Evolutionary conservation across 1,140 invertebrate genomes (phyloP).

Genomic region (Brachionus koreanus): DNA sequence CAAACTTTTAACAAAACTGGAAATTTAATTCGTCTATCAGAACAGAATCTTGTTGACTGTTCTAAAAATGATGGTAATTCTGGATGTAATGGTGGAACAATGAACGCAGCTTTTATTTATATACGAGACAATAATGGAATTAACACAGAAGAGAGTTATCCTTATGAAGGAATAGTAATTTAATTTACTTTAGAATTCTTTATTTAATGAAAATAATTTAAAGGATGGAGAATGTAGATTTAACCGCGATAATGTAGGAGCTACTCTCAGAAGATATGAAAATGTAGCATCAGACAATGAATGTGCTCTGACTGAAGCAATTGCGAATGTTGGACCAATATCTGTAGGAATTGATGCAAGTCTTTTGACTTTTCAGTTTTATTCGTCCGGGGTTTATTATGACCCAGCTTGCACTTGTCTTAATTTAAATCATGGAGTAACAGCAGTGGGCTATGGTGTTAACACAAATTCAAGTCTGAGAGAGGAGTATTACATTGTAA

Average conservation of each 20-base stretch:
- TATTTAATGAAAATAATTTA: neutral
- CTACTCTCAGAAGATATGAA: neutral
- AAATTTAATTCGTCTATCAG: slow-evolving; percentile 49
- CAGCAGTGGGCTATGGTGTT: slow-evolving; percentile 34
- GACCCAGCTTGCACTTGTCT: slow-evolving; percentile 8
- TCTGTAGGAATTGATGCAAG: slow-evolving; percentile 72
- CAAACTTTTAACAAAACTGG: slow-evolving; percentile 48
- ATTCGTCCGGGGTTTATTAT: slow-evolving; percentile 46
- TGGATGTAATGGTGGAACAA: slow-evolving; percentile 54
- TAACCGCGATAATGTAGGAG: neutral
- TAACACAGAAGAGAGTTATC: slow-evolving; percentile 25
- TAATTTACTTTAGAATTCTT: neutral
- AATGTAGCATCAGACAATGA: slow-evolving; percentile 47
- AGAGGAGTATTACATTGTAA: slow-evolving; percentile 47
- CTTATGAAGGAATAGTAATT: slow-evolving; percentile 45
- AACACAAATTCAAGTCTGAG: neutral
- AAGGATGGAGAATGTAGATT: slow-evolving; percentile 13
- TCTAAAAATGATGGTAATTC: slow-evolving; percentile 48
- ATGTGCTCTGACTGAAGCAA: slow-evolving; percentile 53
- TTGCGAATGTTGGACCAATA: slow-evolving; percentile 77
- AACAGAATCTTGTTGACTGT: slow-evolving; percentile 53
- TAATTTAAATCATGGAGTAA: slow-evolving; percentile 34
- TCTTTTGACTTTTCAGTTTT: slow-evolving; percentile 22
- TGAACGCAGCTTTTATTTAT: slow-evolving; percentile 54
- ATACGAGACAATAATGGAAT: slow-evolving; percentile 46